Evolutionary conservation across 2,888 invertebrate species (phyloP), one percentile per base, ranked within the genome.

Genomic region (Uropetala carovei): DNA sequence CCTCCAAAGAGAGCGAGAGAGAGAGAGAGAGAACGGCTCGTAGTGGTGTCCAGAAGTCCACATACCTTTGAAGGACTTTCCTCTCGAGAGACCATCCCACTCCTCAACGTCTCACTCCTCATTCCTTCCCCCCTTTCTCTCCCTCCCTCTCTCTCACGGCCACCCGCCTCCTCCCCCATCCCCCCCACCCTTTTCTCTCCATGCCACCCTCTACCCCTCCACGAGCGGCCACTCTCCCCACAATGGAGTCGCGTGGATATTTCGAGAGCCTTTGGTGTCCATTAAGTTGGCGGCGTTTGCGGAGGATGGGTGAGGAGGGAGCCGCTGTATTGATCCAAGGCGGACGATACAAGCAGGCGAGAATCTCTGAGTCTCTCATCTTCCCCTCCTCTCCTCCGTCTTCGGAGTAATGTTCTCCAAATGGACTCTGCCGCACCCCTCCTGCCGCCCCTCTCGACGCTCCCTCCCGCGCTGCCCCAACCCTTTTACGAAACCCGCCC

Each of bases 261-360:
- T 22, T 86, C 43, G 86, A 89, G 89, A 64, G 68, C 89, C 60
- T 64, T 89, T 60, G 89, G 30, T 89, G 89, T 30, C 89, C 89
- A 89, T 89, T 89, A 89, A 89, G 89, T 60, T 68, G 64, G 64
- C 64, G 89, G 89, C 27, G 89, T 64, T 89, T 89, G 89, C 60
- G 27, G 64, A 59, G 27, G 64, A 59, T 86, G 86, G 59, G 86
- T 59, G 86, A n/a, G 86, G 86, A 30, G 86, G 27, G 89, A 60
- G 89, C 64, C 83, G 89, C n/a, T 43, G 64, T 89, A 86, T 86
- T 60, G 86, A 86, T 86, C 86, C 60, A 64, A 86, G 85, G 85
- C 59, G 59, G 85, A 59, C 85, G 85, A 86, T 86, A 86, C 85
- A 59, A 59, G 86, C 27, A 59, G 86, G 22, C 86, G 86, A 60